Evolutionary conservation across 2,888 invertebrate genomes (phyloP), one percentile per base, ranked within the genome.

Genomic region (Octodonta nipae): DNA sequence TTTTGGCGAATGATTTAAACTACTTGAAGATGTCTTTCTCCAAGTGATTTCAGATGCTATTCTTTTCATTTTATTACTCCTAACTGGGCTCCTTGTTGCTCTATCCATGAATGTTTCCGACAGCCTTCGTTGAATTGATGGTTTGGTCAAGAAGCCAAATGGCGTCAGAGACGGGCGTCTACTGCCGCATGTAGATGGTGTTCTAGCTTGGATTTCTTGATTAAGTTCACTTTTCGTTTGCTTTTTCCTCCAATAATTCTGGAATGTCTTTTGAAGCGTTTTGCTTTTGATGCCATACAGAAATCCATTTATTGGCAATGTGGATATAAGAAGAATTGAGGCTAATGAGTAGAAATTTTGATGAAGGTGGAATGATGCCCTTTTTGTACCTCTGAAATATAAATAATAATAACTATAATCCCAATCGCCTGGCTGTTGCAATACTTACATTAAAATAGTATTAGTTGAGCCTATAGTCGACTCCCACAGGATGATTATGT

Each of bases 191-290:
- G 75, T 78, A 38, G 81, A 81, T 3, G 82, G 83, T 2, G 82
- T 82, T 40, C 82, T 64, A 3, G 82, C 82, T 56, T 83, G 81
- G 40, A 83, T 83, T 57, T 83, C 83, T 52, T 80, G 77, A 40
- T 80, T 78, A 27, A 83, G 72, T 55, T 83, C 82, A 51, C 76
- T 78, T 57, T 81, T 81, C 3, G 79, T 79, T 61, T 79, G 69
- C 54, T 80, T 72, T 60, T 83, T 82, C 28, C 83, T 66, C 69
- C 78, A 75, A 55, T 82, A 82, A 54, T 83, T 81, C 45, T 78
- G 70, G 46, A 84, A 73, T 31, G 81, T 76, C 51, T 78, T 76
- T 36, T 75, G 66, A 20, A 84, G 60, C 1, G 74, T 69, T 56
- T 77, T 75, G 56, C 78, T 82, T 52, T 79, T 74, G 30, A 84